A percentile compares a stretch with the other conserved stretches of the same genome.
These are phyloP conservation scores for Augochlorella aurata DNA, from an alignment of 2,888 invertebrate genomes.

Conservation along the genomic window DNA sequence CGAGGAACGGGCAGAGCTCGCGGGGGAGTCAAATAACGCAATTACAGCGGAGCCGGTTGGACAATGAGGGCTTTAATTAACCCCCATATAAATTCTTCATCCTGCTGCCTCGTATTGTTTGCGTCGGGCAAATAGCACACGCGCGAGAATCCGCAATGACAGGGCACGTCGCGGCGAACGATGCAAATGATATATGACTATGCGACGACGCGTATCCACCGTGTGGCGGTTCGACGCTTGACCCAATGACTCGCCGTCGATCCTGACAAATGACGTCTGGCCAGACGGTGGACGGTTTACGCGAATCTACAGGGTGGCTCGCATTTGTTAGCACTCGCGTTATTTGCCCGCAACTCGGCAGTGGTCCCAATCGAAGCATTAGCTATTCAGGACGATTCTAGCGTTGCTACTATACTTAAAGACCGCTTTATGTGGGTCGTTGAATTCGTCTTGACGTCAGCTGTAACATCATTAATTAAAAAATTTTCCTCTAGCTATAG, in stretches of 20 bases:
- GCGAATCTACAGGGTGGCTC: background rate
- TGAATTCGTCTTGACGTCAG: too few relatives aligned
- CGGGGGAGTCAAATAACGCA: slow-evolving; percentile 7
- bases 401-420: too few relatives aligned
- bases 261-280: slow-evolving; percentile 45
- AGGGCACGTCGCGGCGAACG: slow-evolving; percentile 21
- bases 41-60: slow-evolving; percentile 12
- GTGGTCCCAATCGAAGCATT: too few relatives aligned
- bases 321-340: too few relatives aligned
- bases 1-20: background rate
- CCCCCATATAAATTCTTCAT: slow-evolving; percentile 31
- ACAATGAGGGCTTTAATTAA: slow-evolving; percentile 45
- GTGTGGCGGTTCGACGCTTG: slow-evolving; percentile 38
- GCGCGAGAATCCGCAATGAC: slow-evolving; percentile 33
- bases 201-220: slow-evolving; percentile 22
- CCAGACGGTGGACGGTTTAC: slow-evolving; percentile 23
- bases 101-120: slow-evolving; percentile 21
- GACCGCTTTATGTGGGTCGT: too few relatives aligned
- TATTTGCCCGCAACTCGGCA: background rate
- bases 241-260: slow-evolving; percentile 47
- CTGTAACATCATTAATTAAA: too few relatives aligned
- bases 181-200: slow-evolving; percentile 50
- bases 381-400: too few relatives aligned
- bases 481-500: too few relatives aligned
- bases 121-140: slow-evolving; percentile 43